Base-by-base conservation (phyloP, 2,113 vertebrate genomes). In the Scortum barcoo region DNA sequence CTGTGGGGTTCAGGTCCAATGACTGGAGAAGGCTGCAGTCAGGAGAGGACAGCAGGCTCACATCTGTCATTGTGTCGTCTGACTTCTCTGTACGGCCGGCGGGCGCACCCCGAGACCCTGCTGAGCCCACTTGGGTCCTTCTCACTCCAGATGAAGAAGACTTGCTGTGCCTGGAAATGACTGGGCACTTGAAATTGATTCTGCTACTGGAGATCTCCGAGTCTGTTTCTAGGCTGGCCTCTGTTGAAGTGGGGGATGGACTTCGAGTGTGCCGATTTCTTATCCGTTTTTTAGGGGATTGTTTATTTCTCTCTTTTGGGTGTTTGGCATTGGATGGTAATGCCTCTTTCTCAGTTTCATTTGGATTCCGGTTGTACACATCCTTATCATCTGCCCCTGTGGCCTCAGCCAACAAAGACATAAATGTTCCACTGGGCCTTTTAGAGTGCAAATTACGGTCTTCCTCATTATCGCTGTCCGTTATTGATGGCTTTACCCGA, bases 1-100 rank as follows among this genome's bases (percentile, higher is more conserved):
- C 87, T 12, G 50, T 61, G 14, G 91, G 80, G 17, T 89, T 90
- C 72, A 96, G 89, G 90, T 97, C 95, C 77, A 97, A 90, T 1
- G 96, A 97, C 84, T 95, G 97, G 46, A 93, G 88, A 28, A 96
- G 97, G 88, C 96, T 97, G 76, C 93, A 93, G 73, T 97, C 96
- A 56, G 97, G 96, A 65, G 97, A 97, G 33, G 97, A 98, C 16
- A 97, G 91, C 58, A 97, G 96, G 33, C 96, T 98, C 56, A 97
- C 97, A 0, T 98, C 96, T 19, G 97, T 98, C 79, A 97, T 96
- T 0, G 96, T 96, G 54, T 97, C 96, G 84, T 97, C 97, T 3
- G 96, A 97, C 28, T 97, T 96, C 24, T 94, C 78, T 70, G 83
- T 94, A 7, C 74, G 24, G 22, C 80, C 42, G 67, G 84, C 84